Evolutionary conservation across 2,113 vertebrate genomes (phyloP).

Genomic region (Misgurnus anguillicaudatus): DNA sequence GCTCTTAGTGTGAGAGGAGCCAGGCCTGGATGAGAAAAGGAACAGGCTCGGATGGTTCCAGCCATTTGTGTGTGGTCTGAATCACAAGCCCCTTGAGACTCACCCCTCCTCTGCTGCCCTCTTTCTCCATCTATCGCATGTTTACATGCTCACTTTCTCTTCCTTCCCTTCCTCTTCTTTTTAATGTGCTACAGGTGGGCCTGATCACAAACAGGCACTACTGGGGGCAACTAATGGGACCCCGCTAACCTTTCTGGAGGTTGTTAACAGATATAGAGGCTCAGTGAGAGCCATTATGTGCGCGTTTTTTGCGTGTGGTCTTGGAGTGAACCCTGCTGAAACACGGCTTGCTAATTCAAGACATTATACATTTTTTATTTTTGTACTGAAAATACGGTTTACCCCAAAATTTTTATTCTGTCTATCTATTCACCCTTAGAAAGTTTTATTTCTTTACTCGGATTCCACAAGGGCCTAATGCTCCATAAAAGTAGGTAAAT

Average conservation of each 20-base stretch:
- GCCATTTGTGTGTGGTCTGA: constrained; percentile 48
- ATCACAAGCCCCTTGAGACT: constrained; percentile 43
- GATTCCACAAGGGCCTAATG: too few species aligned
- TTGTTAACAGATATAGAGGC: neutral
- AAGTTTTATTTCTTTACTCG: too few species aligned
- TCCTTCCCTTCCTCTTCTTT: constrained; percentile 42
- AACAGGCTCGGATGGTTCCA: constrained; percentile 21
- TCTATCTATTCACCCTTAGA: too few species aligned
- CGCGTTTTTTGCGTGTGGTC: constrained; percentile 42
- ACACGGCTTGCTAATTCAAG: neutral
- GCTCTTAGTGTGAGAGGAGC: neutral
- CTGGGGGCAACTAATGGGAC: constrained; percentile 8
- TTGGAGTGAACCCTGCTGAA: neutral
- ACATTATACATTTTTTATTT: neutral
- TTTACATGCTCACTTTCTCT: constrained; percentile 56
- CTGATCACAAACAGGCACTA: constrained; percentile 47
- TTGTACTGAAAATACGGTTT: neutral
- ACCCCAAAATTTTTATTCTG: neutral
- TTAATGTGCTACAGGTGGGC: constrained; percentile 50
- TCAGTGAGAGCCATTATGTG: neutral
- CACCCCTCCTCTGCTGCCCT: constrained; percentile 23
- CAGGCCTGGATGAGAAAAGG: constrained; percentile 3
- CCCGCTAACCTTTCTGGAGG: neutral
- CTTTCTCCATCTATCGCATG: constrained; percentile 20
- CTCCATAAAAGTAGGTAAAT: too few species aligned